Evolutionary conservation across 2,888 invertebrate genomes (phyloP).

Genomic region (Neelides folsomi): DNA sequence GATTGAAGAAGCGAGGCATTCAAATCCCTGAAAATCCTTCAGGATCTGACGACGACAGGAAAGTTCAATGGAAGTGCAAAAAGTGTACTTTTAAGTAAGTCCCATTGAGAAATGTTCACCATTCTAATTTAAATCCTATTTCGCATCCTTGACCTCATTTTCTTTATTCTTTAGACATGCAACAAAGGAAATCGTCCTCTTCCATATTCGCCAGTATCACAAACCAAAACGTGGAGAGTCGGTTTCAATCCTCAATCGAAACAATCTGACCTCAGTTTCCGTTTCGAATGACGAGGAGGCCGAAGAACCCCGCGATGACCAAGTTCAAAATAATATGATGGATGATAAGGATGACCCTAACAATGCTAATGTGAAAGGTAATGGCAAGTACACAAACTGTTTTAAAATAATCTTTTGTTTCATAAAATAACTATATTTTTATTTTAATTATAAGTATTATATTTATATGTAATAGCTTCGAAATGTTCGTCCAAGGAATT

Average conservation of each 20-base stretch:
- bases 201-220: slow-evolving; percentile 55
- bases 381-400: background rate
- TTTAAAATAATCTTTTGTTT: too few relatives aligned
- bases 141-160: background rate
- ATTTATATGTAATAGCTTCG: too few relatives aligned
- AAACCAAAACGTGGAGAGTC: slow-evolving; percentile 31
- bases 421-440: too few relatives aligned
- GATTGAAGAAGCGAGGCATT: too few relatives aligned
- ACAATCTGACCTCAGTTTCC: slow-evolving; percentile 18
- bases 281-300: slow-evolving; percentile 11
- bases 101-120: background rate
- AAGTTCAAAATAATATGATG: slow-evolving; percentile 17
- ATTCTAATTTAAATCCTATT: too few relatives aligned
- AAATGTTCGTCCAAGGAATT: too few relatives aligned
- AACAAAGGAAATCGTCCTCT: slow-evolving; percentile 50
- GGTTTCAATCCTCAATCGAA: slow-evolving; percentile 24
- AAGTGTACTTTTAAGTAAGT: slow-evolving; percentile 73
- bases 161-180: slow-evolving; percentile 43
- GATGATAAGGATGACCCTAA: slow-evolving; percentile 12
- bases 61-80: slow-evolving; percentile 66
- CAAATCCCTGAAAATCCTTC: background rate
- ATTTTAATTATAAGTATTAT: too few relatives aligned
- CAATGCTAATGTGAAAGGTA: slow-evolving; percentile 1
- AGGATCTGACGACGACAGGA: slow-evolving; percentile 46
- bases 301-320: slow-evolving; percentile 30